Evolutionary conservation across 2,113 vertebrate species (phyloP).

Genomic region (Gnathonemus longibarbis): DNA sequence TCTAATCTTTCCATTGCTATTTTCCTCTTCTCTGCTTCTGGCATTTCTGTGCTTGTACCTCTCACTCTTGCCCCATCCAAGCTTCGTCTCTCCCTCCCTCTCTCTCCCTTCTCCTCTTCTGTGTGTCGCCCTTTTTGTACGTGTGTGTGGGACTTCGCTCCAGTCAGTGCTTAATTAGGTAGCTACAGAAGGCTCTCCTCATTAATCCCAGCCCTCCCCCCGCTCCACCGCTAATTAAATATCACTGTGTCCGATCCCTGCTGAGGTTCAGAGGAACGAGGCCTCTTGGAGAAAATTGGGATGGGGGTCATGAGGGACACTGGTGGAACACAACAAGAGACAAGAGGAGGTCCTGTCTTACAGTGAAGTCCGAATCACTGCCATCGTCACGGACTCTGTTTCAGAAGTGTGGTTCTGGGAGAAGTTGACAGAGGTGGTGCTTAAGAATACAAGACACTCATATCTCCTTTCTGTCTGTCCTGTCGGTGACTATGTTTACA

Average conservation of each 20-base stretch:
- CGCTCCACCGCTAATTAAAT: not conserved
- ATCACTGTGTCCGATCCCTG: not conserved
- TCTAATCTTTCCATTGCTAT: not conserved
- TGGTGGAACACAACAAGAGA: not conserved
- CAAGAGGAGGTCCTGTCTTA: not conserved
- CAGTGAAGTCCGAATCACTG: not conserved
- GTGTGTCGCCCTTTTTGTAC: not conserved
- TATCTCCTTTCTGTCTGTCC: not conserved
- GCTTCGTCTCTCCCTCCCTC: not conserved
- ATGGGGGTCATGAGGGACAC: not conserved
- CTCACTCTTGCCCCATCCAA: not conserved
- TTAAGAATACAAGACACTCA: not conserved
- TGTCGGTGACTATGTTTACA: not conserved
- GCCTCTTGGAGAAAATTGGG: not conserved
- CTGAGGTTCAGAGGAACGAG: not conserved
- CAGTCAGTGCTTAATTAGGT: conserved; percentile 2
- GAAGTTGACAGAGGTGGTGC: not conserved
- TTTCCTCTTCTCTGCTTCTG: not conserved
- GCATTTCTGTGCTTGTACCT: not conserved
- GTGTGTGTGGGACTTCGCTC: not conserved
- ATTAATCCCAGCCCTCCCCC: not conserved
- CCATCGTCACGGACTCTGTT: not conserved
- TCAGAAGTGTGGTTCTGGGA: not conserved
- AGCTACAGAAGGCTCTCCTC: not conserved
- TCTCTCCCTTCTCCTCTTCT: not conserved